Base-by-base conservation (phyloP, 1,140 invertebrate genomes). In the Tetraneura akinire region DNA sequence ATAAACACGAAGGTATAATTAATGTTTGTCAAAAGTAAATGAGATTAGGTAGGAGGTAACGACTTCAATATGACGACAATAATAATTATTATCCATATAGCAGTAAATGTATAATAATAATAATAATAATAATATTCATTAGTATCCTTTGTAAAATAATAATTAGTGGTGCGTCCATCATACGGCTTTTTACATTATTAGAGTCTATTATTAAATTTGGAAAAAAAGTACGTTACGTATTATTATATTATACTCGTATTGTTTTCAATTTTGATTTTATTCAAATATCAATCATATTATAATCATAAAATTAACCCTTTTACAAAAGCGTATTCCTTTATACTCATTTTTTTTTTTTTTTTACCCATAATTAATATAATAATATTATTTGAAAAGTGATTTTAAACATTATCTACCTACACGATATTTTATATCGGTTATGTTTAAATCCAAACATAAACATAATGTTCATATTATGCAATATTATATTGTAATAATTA, bases 1-100 rank as follows among this genome's bases (percentile, higher is more conserved):
- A 45, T 23, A 68, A 21, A 68, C 37, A 68, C 64, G 42, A 68
- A 42, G 3, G 5, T 68, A n/a, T n/a, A 68, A 68, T 68, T 68
- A 68, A 68, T 68, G 64, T 68, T 23, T 45, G n/a, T 68, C n/a
- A 10, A 45, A 11, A 37, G 29, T n/a, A 37, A 32, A 42, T 68
- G 64, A 68, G 64, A 68, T 45, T 32, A 37, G 32, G 32, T 37
- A 37, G 32, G 32, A 4, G 32, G 32, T 37, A 37, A 3, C 32
- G 8, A 37, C 32, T 37, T 37, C 32, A 49, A 70, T 18, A 11
- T 18, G 23, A 70, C 45, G 23, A 1, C 10, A 9, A 66, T n/a
- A n/a, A n/a, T n/a, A n/a, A n/a, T n/a, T n/a, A n/a, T 37, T 66
- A 66, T 66, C n/a, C 18, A 21, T 66, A 62, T 3, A 32, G 62